A percentile compares a stretch with the other conserved stretches of the same genome.
These are phyloP conservation scores for Cercopithecus mona DNA, from an alignment of 2,113 vertebrate species.

Conservation along the genomic window DNA sequence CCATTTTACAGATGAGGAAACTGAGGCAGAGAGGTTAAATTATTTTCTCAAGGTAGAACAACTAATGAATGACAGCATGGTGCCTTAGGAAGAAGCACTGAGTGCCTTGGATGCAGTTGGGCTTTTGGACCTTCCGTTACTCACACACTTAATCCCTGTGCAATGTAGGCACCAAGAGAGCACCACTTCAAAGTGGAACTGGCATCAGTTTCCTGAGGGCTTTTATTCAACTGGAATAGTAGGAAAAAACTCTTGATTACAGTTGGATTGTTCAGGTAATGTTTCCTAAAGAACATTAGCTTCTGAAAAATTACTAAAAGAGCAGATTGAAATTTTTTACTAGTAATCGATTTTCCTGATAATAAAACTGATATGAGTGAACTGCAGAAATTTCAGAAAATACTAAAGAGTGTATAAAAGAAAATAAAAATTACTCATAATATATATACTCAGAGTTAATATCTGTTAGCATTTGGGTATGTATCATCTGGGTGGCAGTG, in stretches of 20 bases:
- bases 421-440: neutral
- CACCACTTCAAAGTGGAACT: neutral
- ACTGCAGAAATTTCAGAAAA: slow-evolving; percentile 9
- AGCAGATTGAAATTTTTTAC: neutral
- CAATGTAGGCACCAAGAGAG: accelerated
- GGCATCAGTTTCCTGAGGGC: neutral
- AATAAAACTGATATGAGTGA: slow-evolving; percentile 3
- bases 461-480: neutral
- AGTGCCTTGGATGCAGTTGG: neutral
- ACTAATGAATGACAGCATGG: accelerated
- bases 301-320: neutral
- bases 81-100: neutral
- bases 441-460: neutral
- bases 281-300: neutral
- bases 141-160: neutral
- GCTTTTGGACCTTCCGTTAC: neutral
- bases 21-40: neutral
- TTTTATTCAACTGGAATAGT: neutral
- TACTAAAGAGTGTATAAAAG: neutral
- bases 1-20: slow-evolving; percentile 16
- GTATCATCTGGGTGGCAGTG: neutral
- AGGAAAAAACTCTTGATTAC: neutral
- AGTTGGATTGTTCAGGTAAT: neutral
- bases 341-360: neutral
- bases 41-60: neutral